Percentiles rank a stretch among this genome's conserved stretches.
phyloP scores from a whole-genome alignment of 2,797 vertebrate species.

The Champsocephalus esox region DNA sequence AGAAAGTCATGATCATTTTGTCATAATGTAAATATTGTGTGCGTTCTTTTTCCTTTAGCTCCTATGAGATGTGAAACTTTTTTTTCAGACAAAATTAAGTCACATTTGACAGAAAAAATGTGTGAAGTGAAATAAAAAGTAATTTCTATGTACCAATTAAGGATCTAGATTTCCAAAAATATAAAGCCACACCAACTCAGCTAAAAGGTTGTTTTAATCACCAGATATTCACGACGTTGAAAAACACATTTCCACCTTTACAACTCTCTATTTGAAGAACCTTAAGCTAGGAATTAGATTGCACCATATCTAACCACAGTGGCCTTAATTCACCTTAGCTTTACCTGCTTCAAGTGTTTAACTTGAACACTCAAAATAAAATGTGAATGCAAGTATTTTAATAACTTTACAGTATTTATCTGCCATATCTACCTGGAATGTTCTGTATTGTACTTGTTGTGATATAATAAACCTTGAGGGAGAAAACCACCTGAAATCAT shows the following conservation, averaged over 20 bases:
- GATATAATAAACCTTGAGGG: conserved; percentile 63
- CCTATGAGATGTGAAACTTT: conserved; percentile 39
- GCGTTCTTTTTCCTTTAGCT: conserved; percentile 10
- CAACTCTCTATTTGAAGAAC: not conserved
- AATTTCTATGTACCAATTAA: not conserved
- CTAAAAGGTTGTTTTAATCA: not conserved
- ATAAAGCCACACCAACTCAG: not conserved
- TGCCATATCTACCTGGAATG: conserved; percentile 52
- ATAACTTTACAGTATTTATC: conserved; percentile 66
- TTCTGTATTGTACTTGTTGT: conserved; percentile 53
- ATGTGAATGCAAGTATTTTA: conserved; percentile 73
- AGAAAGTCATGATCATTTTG: conserved; percentile 3
- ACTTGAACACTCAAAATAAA: conserved; percentile 48
- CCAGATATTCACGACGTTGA: not conserved
- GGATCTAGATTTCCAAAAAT: not conserved
- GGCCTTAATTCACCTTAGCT: conserved; percentile 14
- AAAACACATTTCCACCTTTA: not conserved
- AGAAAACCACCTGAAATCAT: conserved; percentile 11
- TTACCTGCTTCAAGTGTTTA: conserved; percentile 20
- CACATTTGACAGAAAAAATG: not conserved
- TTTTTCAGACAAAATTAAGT: conserved; percentile 48
- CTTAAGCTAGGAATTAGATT: not conserved
- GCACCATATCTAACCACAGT: not conserved
- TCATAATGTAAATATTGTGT: conserved; percentile 47
- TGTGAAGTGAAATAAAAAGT: not conserved